Evolutionary conservation across 2,113 vertebrate species (phyloP).

Genomic region (Aythya baeri): DNA sequence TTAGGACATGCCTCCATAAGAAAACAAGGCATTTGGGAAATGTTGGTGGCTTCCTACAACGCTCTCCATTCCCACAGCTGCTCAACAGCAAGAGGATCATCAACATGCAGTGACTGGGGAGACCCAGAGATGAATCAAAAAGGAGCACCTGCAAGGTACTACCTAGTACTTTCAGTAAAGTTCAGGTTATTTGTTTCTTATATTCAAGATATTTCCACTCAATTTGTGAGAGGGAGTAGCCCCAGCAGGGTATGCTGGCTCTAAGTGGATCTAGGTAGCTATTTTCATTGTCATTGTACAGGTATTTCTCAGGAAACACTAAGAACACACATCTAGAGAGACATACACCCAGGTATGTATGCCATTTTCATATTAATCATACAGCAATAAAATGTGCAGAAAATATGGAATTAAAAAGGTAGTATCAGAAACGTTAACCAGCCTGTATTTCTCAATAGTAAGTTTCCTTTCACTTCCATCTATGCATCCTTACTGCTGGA

Average conservation of each 20-base stretch:
- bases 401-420: background rate
- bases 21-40: background rate
- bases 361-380: background rate
- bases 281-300: background rate
- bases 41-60: background rate
- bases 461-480: background rate
- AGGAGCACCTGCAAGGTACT: background rate
- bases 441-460: background rate
- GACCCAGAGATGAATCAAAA: background rate
- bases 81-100: background rate
- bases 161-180: background rate
- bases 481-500: background rate
- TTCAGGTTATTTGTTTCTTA: background rate
- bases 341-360: background rate
- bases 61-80: background rate
- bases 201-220: background rate
- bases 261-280: background rate
- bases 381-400: background rate
- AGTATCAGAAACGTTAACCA: background rate
- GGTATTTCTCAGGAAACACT: background rate
- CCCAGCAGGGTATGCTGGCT: background rate
- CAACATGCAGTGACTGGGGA: background rate
- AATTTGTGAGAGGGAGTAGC: background rate
- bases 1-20: background rate
- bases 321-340: background rate